Evolutionary conservation across 2,888 invertebrate species (phyloP).

Genomic region (Drosophila formosana): DNA sequence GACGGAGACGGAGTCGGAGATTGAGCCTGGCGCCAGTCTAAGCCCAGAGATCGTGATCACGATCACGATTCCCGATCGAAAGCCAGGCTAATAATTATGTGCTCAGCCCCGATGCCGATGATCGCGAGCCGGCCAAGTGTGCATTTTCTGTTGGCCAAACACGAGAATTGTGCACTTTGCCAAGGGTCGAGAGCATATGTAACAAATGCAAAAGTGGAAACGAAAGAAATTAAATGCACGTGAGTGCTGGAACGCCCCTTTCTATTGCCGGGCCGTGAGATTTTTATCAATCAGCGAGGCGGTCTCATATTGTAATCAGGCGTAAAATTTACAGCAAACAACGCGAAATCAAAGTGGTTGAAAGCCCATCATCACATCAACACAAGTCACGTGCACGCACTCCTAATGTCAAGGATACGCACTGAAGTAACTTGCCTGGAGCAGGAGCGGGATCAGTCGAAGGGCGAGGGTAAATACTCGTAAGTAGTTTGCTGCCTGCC

Average conservation of each 20-base stretch:
- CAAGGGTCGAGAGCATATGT: conserved; percentile 2
- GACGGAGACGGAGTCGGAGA: conserved; percentile 34
- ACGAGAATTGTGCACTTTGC: conserved; percentile 63
- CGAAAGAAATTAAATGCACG: conserved; percentile 1
- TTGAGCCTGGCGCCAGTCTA: conserved; percentile 69
- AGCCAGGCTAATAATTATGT: conserved; percentile 60
- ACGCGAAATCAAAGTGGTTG: conserved; percentile 72
- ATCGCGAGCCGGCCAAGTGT: conserved; percentile 48
- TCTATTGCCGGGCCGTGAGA: conserved; percentile 60
- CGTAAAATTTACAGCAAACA: conserved; percentile 78
- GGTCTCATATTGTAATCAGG: conserved; percentile 64
- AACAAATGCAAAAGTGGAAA: conserved; percentile 42
- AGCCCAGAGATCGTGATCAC: conserved; percentile 40
- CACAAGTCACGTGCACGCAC: conserved; percentile 70
- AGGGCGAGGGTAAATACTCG: conserved; percentile 24
- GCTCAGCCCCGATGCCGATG: conserved; percentile 50
- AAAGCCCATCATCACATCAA: conserved; percentile 49
- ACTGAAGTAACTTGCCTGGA: conserved; percentile 17
- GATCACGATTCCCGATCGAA: conserved; percentile 18
- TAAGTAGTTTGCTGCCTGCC: conserved; percentile 64
- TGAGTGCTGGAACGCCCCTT: conserved; percentile 26
- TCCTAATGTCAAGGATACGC: conserved; percentile 71
- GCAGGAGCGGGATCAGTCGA: conserved; percentile 21
- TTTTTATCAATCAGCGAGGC: conserved; percentile 72
- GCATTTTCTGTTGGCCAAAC: conserved; percentile 67